Conservation (phyloP, 2,797 vertebrate genomes). For the Cuculus canorus region DNA sequence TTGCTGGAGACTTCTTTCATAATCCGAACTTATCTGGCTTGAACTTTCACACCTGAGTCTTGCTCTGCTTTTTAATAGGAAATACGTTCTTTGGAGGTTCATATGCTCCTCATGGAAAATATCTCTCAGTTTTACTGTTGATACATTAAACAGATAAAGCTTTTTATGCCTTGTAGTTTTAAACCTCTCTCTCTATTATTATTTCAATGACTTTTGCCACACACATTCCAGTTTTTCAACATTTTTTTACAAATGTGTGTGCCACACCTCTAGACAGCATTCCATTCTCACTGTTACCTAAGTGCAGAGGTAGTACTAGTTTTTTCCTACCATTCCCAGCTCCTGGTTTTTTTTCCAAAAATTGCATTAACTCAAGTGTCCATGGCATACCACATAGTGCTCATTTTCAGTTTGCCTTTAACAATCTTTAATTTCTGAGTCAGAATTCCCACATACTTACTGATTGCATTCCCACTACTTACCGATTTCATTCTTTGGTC, state of each 20-base stretch:
- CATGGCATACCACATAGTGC: background rate
- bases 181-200: background rate
- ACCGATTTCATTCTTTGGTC: background rate
- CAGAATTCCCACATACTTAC: background rate
- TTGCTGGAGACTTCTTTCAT: background rate
- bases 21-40: background rate
- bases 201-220: background rate
- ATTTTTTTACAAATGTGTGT: background rate
- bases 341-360: background rate
- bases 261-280: background rate
- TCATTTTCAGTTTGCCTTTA: background rate
- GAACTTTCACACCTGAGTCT: background rate
- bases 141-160: background rate
- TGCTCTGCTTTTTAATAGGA: background rate
- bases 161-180: background rate
- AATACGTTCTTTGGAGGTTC: background rate
- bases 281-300: background rate
- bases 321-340: background rate
- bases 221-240: background rate
- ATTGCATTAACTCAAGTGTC: background rate
- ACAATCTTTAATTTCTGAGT: background rate
- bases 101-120: background rate
- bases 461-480: no score
- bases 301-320: background rate
- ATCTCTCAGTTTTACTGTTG: background rate